Conservation (phyloP, 2,797 vertebrate species). For the Xiphophorus birchmanni region DNA sequence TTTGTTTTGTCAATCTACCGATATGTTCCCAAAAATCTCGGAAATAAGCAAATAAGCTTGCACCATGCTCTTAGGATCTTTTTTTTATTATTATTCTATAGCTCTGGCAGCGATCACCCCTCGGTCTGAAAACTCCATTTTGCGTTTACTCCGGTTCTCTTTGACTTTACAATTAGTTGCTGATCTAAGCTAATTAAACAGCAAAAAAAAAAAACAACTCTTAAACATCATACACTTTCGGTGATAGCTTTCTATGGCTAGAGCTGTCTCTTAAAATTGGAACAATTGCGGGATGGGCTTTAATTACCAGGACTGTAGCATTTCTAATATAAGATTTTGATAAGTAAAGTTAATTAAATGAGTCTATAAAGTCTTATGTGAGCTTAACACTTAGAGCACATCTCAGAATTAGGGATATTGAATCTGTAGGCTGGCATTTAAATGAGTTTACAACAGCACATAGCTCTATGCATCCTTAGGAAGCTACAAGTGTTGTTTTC, state of each 20-base stretch:
- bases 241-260: neutral
- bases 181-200: neutral
- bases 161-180: neutral
- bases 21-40: neutral
- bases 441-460: neutral
- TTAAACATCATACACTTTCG: neutral
- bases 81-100: neutral
- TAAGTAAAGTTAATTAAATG: neutral
- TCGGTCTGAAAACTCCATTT: neutral
- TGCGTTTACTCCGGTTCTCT: neutral
- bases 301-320: neutral
- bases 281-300: neutral
- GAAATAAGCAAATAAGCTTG: neutral
- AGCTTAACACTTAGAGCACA: neutral
- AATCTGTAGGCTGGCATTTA: neutral
- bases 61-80: neutral
- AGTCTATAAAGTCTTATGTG: neutral
- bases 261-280: neutral
- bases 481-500: neutral
- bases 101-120: neutral
- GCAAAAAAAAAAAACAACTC: neutral
- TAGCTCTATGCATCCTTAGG: neutral
- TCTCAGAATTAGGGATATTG: conserved; percentile 2
- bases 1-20: neutral
- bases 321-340: neutral